Base-by-base conservation (phyloP, 37 sponge, comb jelly and placozoan genomes). In the Ephydatia muelleri region DNA sequence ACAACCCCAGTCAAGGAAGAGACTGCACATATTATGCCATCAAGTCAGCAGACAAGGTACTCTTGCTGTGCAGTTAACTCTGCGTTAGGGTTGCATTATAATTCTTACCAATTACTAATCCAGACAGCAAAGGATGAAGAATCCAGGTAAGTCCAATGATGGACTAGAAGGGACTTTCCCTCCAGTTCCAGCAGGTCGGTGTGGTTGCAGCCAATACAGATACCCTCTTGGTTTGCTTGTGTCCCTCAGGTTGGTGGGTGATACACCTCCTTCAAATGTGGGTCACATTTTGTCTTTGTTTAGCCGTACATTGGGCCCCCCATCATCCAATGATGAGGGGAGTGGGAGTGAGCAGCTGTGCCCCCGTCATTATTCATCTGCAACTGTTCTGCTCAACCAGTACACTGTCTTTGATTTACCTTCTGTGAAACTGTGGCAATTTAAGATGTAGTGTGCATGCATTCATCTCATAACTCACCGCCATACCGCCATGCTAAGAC, bases 171-270 rank as follows among this genome's bases (percentile, higher is more conserved):
- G 21, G 21, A 14, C 21, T 14, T 65, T 65, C 21, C 21, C 19
- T 65, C 66, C 66, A 14, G 28, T 9, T 68, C 70, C 70, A 6
- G 28, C 5, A 64, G 81, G 25, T 26, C 36, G 2, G 77, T 80
- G 0, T 76, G 31, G 32, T 39, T 90, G 23, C 65, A 38, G 16
- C 71, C 82, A 77, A 85, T 85, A 19, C 48, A 68, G 8, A 84
- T 85, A 81, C 90, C 90, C 33, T 48, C 85, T 2, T 90, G 90
- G 90, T 90, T 90, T 69, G 75, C 90, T 34, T 90, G 90, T 79
- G 49, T 90, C 21, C 90, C 90, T 28, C 23, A 79, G 89, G 89
- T 89, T 57, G 73, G 84, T 73, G 26, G 28, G 5, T 74, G n/a
- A n/a, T n/a, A n/a, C n/a, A n/a, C n/a, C n/a, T n/a, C n/a, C n/a